Evolutionary conservation across 1,140 invertebrate species (phyloP).

Genomic region (Anadara kagoshimensis): DNA sequence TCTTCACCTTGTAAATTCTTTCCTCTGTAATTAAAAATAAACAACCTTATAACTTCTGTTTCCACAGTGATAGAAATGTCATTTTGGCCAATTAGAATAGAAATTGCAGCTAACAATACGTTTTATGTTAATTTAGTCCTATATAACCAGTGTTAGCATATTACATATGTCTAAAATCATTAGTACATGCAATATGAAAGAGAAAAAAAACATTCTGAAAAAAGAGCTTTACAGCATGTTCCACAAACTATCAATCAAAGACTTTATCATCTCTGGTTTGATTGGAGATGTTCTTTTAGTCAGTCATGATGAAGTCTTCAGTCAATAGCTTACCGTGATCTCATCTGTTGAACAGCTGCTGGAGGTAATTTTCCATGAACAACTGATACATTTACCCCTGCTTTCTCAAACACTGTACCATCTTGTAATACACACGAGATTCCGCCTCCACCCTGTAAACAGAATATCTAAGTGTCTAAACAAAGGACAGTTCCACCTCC

Average conservation of each 20-base stretch:
- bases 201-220: too few species aligned
- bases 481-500: not conserved
- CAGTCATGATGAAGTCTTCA: too few species aligned
- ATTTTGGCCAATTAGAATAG: too few species aligned
- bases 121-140: too few species aligned
- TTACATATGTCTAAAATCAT: too few species aligned
- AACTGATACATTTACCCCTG: constrained; percentile 97
- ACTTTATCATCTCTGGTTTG: too few species aligned
- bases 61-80: not conserved
- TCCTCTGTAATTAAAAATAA: constrained; percentile 78
- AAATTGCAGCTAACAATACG: too few species aligned
- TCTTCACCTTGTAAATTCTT: constrained; percentile 84
- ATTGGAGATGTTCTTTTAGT: too few species aligned
- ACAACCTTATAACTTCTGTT: not conserved
- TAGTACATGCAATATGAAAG: too few species aligned
- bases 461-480: not conserved
- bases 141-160: too few species aligned
- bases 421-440: constrained; percentile 98
- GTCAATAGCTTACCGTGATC: constrained; percentile 78
- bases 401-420: constrained; percentile 95
- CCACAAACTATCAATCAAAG: too few species aligned
- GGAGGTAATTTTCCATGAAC: constrained; percentile 90
- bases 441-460: constrained; percentile 88
- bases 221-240: too few species aligned
- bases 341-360: constrained; percentile 92